phyloP scores from a whole-genome alignment of 2,113 vertebrate species.

The Diglossa brunneiventris region DNA sequence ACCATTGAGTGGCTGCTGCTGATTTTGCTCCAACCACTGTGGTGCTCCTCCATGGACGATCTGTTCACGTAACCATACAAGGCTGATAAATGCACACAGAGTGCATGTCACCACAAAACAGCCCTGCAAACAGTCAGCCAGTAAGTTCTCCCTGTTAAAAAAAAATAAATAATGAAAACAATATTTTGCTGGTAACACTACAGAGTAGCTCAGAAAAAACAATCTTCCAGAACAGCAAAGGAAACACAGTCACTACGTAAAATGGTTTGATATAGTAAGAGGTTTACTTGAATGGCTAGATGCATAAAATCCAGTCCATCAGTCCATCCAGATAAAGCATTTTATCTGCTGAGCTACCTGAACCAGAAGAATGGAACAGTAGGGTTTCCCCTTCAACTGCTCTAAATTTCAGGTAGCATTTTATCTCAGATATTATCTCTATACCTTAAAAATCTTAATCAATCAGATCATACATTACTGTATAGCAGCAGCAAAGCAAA shows the following conservation, averaged over 20 bases:
- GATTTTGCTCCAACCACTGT: constrained; percentile 92
- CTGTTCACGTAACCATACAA: constrained; percentile 96
- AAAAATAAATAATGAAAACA: neutral
- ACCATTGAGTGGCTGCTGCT: constrained; percentile 82
- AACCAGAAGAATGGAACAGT: neutral
- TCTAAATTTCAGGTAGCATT: neutral
- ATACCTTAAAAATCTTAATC: neutral
- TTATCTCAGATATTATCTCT: neutral
- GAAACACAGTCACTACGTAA: neutral
- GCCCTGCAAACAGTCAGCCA: constrained; percentile 95
- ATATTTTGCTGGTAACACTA: neutral
- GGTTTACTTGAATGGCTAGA: neutral
- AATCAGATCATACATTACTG: neutral
- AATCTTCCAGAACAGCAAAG: neutral
- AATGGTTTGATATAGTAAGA: neutral
- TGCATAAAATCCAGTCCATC: neutral
- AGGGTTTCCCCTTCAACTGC: neutral
- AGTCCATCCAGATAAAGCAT: neutral
- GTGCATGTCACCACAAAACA: constrained; percentile 97
- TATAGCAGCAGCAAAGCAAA: neutral
- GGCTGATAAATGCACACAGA: constrained; percentile 96
- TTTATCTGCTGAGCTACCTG: neutral
- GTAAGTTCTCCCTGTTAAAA: constrained; percentile 87
- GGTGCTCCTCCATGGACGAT: constrained; percentile 94
- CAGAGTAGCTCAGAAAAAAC: neutral